Percentiles rank a stretch among this genome's conserved stretches.
Evolutionary conservation across 2,113 vertebrate genomes (phyloP).

Genomic region (Aegotheles bennettii): DNA sequence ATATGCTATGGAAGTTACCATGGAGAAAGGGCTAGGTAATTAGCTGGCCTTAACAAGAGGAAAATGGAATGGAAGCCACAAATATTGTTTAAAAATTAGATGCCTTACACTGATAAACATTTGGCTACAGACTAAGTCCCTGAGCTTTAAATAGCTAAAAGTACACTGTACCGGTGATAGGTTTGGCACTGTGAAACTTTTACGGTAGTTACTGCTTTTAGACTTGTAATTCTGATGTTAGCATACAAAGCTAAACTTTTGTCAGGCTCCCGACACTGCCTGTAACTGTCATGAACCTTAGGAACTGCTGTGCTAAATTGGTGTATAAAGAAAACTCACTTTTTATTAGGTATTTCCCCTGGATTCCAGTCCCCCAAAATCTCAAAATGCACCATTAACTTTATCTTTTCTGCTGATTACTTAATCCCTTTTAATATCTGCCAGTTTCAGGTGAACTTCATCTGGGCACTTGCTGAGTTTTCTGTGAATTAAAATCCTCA

Average conservation of each 20-base stretch:
- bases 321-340: neutral
- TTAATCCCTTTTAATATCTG: neutral
- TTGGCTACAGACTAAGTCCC: neutral
- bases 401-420: neutral
- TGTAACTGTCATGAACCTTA: neutral
- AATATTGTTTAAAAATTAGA: neutral
- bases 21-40: neutral
- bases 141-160: neutral
- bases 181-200: neutral
- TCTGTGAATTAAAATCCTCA: neutral
- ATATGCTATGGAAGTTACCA: neutral
- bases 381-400: neutral
- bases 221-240: neutral
- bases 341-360: neutral
- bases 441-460: neutral
- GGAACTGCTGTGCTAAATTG: neutral
- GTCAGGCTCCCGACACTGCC: neutral
- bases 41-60: neutral
- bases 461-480: neutral
- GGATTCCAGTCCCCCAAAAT: neutral
- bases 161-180: too few relatives aligned
- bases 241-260: neutral
- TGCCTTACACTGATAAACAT: neutral
- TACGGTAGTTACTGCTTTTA: neutral
- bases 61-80: neutral